A percentile compares a stretch with the other conserved stretches of the same genome.
phyloP scores from a whole-genome alignment of 2,888 invertebrate genomes.

The Agrotis ipsilon region DNA sequence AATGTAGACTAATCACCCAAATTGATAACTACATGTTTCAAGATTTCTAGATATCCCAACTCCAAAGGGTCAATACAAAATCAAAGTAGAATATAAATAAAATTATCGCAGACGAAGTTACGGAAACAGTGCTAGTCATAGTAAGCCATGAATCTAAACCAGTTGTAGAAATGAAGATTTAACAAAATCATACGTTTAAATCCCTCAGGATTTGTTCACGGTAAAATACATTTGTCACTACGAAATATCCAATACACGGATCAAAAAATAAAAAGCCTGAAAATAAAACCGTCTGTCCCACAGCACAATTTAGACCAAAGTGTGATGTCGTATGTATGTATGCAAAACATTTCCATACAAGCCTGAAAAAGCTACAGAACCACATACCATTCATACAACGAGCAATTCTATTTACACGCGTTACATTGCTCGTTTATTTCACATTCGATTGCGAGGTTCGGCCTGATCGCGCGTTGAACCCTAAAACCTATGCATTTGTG shows the following conservation, averaged over 20 bases:
- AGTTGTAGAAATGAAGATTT: too few relatives aligned
- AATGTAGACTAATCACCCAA: too few relatives aligned
- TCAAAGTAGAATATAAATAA: too few relatives aligned
- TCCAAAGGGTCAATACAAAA: too few relatives aligned
- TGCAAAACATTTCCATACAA: conserved; percentile 50
- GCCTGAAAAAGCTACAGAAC: conserved; percentile 28
- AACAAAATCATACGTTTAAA: too few relatives aligned
- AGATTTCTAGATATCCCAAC: too few relatives aligned
- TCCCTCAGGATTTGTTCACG: too few relatives aligned
- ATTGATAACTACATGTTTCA: too few relatives aligned
- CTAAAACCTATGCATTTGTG: conserved; percentile 68
- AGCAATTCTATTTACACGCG: conserved; percentile 51
- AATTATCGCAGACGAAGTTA: too few relatives aligned
- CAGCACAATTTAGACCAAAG: conserved; percentile 32
- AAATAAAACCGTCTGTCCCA: conserved; percentile 26
- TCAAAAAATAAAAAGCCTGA: not conserved
- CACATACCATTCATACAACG: conserved; percentile 51
- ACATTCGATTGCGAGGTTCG: conserved; percentile 52
- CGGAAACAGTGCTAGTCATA: too few relatives aligned
- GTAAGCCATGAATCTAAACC: too few relatives aligned
- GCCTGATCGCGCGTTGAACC: conserved; percentile 51
- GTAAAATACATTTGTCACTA: not conserved
- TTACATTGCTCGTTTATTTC: conserved; percentile 58
- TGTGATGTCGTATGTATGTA: conserved; percentile 48
- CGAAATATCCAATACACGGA: not conserved